Evolutionary conservation across 2,888 invertebrate species (phyloP).

Genomic region (Pristionchus mayeri): DNA sequence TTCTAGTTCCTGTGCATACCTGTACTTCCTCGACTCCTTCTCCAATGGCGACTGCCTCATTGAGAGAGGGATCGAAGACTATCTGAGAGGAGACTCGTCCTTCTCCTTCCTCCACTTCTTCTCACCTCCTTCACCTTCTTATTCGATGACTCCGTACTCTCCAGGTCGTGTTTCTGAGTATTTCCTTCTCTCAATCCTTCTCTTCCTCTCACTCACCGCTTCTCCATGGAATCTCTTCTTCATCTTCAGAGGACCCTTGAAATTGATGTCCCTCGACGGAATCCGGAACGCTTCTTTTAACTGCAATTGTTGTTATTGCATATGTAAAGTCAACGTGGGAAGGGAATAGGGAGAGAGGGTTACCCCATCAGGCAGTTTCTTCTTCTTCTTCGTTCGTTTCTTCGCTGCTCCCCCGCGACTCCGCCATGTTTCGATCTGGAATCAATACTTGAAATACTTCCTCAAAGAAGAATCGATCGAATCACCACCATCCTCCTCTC

Average conservation of each 20-base stretch:
- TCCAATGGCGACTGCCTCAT: slow-evolving; percentile 12
- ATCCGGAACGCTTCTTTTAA: neutral
- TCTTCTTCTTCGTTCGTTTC: neutral
- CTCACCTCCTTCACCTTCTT: neutral
- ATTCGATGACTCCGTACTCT: neutral
- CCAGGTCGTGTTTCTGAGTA: neutral
- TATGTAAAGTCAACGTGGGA: neutral
- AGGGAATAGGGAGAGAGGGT: too few relatives aligned
- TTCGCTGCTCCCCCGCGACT: neutral
- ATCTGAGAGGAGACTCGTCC: neutral
- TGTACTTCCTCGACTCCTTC: slow-evolving; percentile 7
- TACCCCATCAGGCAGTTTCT: slow-evolving; percentile 12
- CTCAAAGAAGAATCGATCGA: neutral
- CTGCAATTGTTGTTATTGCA: neutral
- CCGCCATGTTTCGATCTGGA: neutral
- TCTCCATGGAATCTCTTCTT: slow-evolving; percentile 18
- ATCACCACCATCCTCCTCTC: neutral
- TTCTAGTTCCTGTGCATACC: neutral
- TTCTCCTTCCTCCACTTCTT: neutral
- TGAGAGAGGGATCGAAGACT: slow-evolving; percentile 4
- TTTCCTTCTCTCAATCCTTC: too few relatives aligned
- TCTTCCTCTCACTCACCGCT: neutral
- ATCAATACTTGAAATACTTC: neutral
- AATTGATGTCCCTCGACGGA: neutral
- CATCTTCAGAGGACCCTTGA: slow-evolving; percentile 5